Percentiles rank a stretch among this genome's conserved stretches.
Evolutionary conservation across 2,888 invertebrate genomes (phyloP).

Genomic region (Rhabditoides inermis): DNA sequence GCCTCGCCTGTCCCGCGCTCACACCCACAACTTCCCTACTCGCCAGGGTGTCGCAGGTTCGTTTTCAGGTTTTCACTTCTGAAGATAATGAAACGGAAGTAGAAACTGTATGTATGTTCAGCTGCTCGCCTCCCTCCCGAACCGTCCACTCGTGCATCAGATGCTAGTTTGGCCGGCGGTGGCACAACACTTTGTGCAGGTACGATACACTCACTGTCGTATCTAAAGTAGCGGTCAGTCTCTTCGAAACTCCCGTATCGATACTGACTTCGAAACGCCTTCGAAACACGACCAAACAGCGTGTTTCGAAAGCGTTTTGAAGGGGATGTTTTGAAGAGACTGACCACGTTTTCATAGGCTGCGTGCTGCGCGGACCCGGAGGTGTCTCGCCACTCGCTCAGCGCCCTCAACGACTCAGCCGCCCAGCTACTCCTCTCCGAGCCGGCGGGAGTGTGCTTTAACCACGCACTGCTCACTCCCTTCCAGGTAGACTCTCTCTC

Average conservation of each 20-base stretch:
- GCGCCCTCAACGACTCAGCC: constrained; percentile 24
- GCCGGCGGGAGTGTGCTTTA: constrained; percentile 26
- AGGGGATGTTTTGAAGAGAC: no score
- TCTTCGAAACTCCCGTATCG: no score
- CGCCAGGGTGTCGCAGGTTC: constrained; percentile 9
- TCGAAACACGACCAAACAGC: no score
- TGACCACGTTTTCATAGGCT: no score
- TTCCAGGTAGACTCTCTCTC: constrained; percentile 18
- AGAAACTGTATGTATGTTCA: not conserved
- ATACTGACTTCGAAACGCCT: no score
- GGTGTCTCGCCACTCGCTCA: constrained; percentile 21
- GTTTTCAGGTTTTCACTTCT: not conserved
- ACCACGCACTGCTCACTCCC: constrained; percentile 34
- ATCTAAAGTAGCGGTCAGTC: no score
- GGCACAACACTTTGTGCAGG: constrained; percentile 86
- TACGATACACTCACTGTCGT: constrained; percentile 52
- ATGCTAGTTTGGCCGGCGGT: constrained; percentile 84
- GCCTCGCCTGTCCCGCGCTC: constrained; percentile 18
- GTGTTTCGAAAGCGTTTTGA: no score
- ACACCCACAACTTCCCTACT: constrained; percentile 24
- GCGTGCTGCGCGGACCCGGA: no score
- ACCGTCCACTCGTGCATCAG: constrained; percentile 64
- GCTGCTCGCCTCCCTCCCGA: constrained; percentile 23
- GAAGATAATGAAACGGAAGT: not conserved
- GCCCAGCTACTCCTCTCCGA: constrained; percentile 18